Evolutionary conservation across 2,888 invertebrate genomes (phyloP), one percentile per base, ranked within the genome.

Genomic region (Sinohyriopsis cumingii): DNA sequence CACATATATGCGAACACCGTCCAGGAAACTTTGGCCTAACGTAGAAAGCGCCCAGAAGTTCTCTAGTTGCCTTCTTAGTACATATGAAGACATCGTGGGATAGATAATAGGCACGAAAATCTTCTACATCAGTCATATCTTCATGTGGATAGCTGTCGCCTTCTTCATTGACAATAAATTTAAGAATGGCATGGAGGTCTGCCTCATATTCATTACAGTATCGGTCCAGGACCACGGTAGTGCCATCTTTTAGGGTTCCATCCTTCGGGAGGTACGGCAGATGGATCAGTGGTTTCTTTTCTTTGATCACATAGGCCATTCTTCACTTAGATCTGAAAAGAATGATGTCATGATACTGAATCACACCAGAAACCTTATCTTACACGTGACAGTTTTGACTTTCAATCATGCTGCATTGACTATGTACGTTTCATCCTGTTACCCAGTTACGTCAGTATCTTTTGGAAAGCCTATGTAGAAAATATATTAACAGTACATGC

Each of bases 21-120:
- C 80, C 83, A 1, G 83, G 83, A 74, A 82, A 83, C 62, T 83
- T 83, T 20, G 81, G 82, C 65, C 82, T 83, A 5, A 83, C 75
- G 63, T 82, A 81, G 56, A 82, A 82, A 1, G 77, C 76, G 15
- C 80, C 82, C 12, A 82, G 63, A 24, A 83, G 71, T 65, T 77
- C 75, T 7, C 67, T 68, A 22, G 77, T 69, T 20, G 60, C 22
- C 59, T 61, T 65, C 28, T 76, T 70, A 12, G 62, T 63, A 53
- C 80, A 80, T 19, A 82, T 81, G 63, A 80, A 82, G 1, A 76
- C 79, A 28, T 81, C 81, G 59, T 78, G 78, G 2, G 76, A 73
- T 19, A 80, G 63, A 55, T 78, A 82, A 69, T 81, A 82, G 3
- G 72, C 72, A 3, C 81, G 71, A 59, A 82, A 82, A 55, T 79